These are phyloP conservation scores for Eulithis prunata DNA, from an alignment of 2,888 invertebrate genomes.

Conservation along the genomic window DNA sequence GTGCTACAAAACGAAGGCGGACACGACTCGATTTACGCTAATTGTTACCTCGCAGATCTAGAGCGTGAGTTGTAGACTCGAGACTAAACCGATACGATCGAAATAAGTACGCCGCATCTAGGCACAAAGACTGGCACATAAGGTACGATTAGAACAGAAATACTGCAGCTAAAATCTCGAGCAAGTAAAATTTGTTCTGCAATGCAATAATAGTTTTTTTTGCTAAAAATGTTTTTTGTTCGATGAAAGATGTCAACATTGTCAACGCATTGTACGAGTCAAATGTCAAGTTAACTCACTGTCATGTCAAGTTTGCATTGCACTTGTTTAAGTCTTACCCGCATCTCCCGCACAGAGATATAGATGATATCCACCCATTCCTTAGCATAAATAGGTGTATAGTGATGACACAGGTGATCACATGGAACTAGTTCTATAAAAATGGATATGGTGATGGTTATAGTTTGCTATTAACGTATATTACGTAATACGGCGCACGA, in stretches of 20 bases:
- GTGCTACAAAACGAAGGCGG: conserved; percentile 30
- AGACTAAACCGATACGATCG: conserved; percentile 11
- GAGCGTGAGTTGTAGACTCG: conserved; percentile 21
- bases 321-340: too few relatives aligned
- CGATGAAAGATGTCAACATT: neutral
- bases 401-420: too few relatives aligned
- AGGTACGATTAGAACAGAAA: conserved; percentile 1
- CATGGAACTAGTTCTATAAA: too few relatives aligned
- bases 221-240: conserved; percentile 16
- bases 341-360: too few relatives aligned
- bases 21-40: conserved; percentile 31
- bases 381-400: too few relatives aligned
- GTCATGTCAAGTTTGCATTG: too few relatives aligned
- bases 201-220: conserved; percentile 19
- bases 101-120: conserved; percentile 23
- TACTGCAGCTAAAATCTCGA: conserved; percentile 10
- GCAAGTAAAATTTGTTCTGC: conserved; percentile 10
- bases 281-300: too few relatives aligned
- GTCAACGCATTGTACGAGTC: too few relatives aligned
- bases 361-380: too few relatives aligned
- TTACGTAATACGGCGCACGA: too few relatives aligned
- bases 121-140: conserved; percentile 12
- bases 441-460: too few relatives aligned
- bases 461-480: too few relatives aligned
- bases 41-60: conserved; percentile 18